Percentiles rank a stretch among this genome's conserved stretches.
phyloP scores from a whole-genome alignment of 2,888 invertebrate species.

The Melitaea athalia region DNA sequence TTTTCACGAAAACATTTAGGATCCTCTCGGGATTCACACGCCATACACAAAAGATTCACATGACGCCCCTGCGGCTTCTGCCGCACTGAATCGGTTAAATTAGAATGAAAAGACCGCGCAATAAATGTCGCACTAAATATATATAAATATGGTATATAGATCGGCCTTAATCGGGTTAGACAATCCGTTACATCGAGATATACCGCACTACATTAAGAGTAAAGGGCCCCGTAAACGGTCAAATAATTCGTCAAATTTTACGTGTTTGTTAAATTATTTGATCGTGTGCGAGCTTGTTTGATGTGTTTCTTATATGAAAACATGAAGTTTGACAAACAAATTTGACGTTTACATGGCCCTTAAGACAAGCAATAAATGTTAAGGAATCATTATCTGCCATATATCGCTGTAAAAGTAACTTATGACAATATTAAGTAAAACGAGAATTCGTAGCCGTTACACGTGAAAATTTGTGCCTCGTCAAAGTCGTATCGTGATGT shows the following conservation, averaged over 20 bases:
- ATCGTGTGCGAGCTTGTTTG: no score
- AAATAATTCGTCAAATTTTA: no score
- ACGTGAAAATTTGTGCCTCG: conserved; percentile 24
- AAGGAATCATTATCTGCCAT: conserved; percentile 12
- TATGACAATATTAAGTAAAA: conserved; percentile 26
- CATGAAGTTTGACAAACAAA: no score
- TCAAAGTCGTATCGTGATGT: conserved; percentile 7
- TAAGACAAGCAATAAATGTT: conserved; percentile 15
- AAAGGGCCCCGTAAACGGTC: no score
- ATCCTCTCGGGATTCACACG: no score
- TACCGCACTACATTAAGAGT: conserved; percentile 1
- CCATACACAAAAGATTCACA: no score
- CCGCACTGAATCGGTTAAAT: no score
- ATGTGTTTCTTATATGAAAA: no score
- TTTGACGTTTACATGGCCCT: no score
- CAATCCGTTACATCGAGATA: neutral
- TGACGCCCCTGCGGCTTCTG: no score
- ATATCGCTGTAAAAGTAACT: conserved; percentile 22
- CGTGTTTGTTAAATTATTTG: no score
- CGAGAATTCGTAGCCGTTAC: conserved; percentile 16
- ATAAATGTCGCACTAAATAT: conserved; percentile 3
- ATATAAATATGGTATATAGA: neutral
- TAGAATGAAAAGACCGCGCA: neutral
- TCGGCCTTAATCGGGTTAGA: neutral
- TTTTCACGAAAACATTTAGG: no score